Conservation (phyloP, 2,888 invertebrate species). For the Spialia ferax region DNA sequence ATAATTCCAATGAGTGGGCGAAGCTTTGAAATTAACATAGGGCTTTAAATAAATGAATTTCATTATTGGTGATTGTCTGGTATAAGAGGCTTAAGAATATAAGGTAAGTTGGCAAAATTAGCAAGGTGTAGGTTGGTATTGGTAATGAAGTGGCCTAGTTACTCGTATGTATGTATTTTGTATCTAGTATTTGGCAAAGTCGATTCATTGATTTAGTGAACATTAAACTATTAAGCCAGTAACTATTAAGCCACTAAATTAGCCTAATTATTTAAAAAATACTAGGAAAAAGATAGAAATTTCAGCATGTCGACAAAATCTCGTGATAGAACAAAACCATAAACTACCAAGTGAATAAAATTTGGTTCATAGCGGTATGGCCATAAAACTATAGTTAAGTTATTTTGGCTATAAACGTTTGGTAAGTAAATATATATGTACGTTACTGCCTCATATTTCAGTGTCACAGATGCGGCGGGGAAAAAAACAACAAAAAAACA, state of each 20-base stretch:
- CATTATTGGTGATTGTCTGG: background rate
- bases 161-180: no score
- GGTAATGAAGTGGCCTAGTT: no score
- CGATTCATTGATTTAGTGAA: no score
- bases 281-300: no score
- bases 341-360: slow-evolving; percentile 21
- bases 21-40: slow-evolving; percentile 21
- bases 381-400: slow-evolving; percentile 33
- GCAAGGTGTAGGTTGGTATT: background rate
- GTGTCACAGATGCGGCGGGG: slow-evolving; percentile 34
- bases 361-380: slow-evolving; percentile 9
- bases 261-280: no score
- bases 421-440: slow-evolving; percentile 34
- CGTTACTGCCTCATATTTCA: slow-evolving; percentile 32
- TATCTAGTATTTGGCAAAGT: no score
- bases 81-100: slow-evolving; percentile 7
- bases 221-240: no score
- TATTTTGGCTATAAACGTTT: slow-evolving; percentile 39
- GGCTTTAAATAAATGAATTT: slow-evolving; percentile 26
- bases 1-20: slow-evolving; percentile 28
- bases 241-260: no score
- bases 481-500: no score
- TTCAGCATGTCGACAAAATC: no score
- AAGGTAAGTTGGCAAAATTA: slow-evolving; percentile 10
- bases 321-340: background rate